phyloP scores from a whole-genome alignment of 2,888 invertebrate genomes.

The Neuroscelio doddi region DNA sequence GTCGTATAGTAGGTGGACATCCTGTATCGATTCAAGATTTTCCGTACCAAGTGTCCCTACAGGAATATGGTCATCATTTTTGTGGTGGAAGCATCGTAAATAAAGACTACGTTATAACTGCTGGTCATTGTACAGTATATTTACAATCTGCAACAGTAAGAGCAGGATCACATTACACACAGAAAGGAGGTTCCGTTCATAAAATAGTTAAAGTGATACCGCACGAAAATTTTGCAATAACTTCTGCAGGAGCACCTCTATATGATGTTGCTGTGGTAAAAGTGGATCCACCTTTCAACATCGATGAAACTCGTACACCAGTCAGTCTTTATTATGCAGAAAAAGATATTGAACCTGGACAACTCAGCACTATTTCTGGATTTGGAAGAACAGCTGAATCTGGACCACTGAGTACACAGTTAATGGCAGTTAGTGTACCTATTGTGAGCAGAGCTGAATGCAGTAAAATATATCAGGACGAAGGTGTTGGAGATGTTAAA shows the following conservation, averaged over 20 bases:
- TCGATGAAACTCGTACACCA: conserved; percentile 19
- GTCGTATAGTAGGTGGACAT: conserved; percentile 31
- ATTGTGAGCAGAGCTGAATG: conserved; percentile 74
- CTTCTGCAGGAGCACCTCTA: neutral
- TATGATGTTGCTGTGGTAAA: conserved; percentile 34
- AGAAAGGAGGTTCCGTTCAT: conserved; percentile 25
- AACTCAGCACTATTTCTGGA: conserved; percentile 27
- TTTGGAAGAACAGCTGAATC: conserved; percentile 18
- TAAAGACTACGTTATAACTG: conserved; percentile 25
- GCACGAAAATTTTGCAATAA: conserved; percentile 11
- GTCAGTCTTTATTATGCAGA: conserved; percentile 13
- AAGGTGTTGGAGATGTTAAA: conserved; percentile 16
- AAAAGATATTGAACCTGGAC: conserved; percentile 19
- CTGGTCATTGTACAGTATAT: conserved; percentile 28
- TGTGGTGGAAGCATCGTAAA: conserved; percentile 39
- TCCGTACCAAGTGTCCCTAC: conserved; percentile 34
- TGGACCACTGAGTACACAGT: neutral
- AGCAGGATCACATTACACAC: conserved; percentile 27
- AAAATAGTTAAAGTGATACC: conserved; percentile 9
- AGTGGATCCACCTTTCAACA: conserved; percentile 32
- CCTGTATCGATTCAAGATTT: conserved; percentile 24
- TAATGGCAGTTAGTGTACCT: conserved; percentile 73
- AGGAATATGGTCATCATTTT: neutral
- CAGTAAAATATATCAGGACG: conserved; percentile 61
- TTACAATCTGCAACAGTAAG: conserved; percentile 2